phyloP scores from a whole-genome alignment of 2,113 vertebrate species.

The Beaufortia kweichowensis region DNA sequence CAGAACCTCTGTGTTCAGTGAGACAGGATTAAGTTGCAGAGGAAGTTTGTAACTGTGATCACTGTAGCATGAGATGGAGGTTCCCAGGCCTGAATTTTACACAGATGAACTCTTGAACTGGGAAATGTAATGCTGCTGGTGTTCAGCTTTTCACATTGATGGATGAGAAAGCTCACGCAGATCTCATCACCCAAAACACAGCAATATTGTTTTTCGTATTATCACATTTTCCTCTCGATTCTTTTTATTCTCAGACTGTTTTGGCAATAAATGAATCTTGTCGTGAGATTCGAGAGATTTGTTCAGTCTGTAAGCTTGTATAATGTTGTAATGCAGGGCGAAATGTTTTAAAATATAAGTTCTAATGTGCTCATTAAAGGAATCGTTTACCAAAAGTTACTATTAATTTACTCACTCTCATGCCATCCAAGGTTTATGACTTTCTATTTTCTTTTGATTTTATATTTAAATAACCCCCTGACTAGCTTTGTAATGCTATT shows the following conservation, averaged over 20 bases:
- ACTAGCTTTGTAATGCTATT: too few species aligned
- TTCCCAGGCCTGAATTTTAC: conserved; percentile 44
- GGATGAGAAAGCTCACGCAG: conserved; percentile 2
- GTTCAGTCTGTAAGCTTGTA: not conserved
- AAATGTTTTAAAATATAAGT: too few species aligned
- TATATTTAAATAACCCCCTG: too few species aligned
- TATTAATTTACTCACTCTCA: too few species aligned
- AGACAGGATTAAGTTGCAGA: conserved; percentile 27
- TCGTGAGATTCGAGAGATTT: not conserved
- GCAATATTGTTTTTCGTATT: not conserved
- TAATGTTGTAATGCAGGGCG: not conserved
- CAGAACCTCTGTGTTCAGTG: not conserved
- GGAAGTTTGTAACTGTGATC: conserved; percentile 22
- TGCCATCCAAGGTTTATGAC: too few species aligned
- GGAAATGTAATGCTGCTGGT: not conserved
- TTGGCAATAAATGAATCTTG: conserved; percentile 9
- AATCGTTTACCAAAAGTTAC: too few species aligned
- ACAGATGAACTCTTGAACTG: conserved; percentile 23
- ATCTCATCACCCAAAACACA: not conserved
- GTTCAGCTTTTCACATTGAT: conserved; percentile 8
- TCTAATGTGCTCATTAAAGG: too few species aligned
- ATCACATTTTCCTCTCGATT: not conserved
- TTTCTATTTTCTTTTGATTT: too few species aligned
- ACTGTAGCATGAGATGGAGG: conserved; percentile 36
- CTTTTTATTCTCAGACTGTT: not conserved